Evolutionary conservation across 2,888 invertebrate species (phyloP).

Genomic region (Volucella bombylans): DNA sequence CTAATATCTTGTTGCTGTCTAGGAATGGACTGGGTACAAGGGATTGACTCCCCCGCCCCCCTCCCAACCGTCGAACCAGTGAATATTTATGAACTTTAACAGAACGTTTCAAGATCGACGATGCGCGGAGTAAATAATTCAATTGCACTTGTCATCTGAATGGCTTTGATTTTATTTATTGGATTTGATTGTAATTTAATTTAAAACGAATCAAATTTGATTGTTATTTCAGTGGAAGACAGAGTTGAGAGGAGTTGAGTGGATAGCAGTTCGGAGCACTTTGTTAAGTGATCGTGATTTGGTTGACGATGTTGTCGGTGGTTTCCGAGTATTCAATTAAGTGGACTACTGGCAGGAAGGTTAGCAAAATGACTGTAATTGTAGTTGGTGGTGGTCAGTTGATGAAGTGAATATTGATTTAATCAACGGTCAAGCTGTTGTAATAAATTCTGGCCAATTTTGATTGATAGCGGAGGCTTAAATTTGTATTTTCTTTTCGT

Average conservation of each 20-base stretch:
- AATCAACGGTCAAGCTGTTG: slow-evolving; percentile 11
- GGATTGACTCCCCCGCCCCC: neutral
- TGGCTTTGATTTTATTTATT: slow-evolving; percentile 69
- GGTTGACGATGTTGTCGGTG: slow-evolving; percentile 48
- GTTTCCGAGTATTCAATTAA: slow-evolving; percentile 36
- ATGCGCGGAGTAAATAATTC: slow-evolving; percentile 76
- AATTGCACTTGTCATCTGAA: slow-evolving; percentile 76
- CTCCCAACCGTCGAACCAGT: slow-evolving; percentile 41
- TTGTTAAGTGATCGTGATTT: slow-evolving; percentile 64
- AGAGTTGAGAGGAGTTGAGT: neutral
- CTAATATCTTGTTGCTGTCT: slow-evolving; percentile 71
- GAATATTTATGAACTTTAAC: slow-evolving; percentile 71
- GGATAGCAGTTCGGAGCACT: neutral
- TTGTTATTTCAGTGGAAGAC: slow-evolving; percentile 63
- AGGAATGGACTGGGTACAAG: slow-evolving; percentile 7
- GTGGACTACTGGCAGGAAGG: slow-evolving; percentile 18
- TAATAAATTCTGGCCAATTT: neutral
- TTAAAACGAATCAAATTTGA: slow-evolving; percentile 73
- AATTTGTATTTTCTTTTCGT: no score
- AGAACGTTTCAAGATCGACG: slow-evolving; percentile 60
- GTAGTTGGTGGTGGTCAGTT: slow-evolving; percentile 26
- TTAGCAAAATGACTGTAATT: neutral
- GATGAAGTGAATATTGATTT: slow-evolving; percentile 39
- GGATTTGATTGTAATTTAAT: slow-evolving; percentile 74
- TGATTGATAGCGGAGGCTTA: no score